phyloP scores from a whole-genome alignment of 2,113 vertebrate genomes.

The Aspidoscelis tigris region DNA sequence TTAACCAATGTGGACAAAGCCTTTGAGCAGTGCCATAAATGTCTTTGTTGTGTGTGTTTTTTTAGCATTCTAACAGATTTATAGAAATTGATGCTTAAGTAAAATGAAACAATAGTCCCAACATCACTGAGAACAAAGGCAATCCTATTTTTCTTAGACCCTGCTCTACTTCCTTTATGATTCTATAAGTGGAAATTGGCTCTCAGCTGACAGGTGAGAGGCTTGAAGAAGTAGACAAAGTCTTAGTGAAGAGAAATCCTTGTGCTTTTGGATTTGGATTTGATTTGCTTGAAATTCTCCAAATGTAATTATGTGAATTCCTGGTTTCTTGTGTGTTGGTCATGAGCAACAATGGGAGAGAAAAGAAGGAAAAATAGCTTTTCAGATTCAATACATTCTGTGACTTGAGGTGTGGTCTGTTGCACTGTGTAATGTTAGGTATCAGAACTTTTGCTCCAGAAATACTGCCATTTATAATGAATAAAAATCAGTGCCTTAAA shows the following conservation, averaged over 20 bases:
- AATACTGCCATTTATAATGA: conserved; percentile 32
- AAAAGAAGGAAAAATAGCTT: not conserved
- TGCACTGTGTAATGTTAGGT: not conserved
- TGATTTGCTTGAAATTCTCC: conserved; percentile 19
- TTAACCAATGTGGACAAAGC: not conserved
- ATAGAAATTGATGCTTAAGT: conserved; percentile 17
- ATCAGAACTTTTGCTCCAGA: accelerated
- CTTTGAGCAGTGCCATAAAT: conserved; percentile 44
- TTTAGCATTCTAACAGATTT: conserved; percentile 16
- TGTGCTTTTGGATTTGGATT: not conserved
- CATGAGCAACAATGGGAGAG: not conserved
- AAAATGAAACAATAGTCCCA: conserved; percentile 4
- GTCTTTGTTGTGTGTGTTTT: conserved; percentile 25
- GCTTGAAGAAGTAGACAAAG: accelerated
- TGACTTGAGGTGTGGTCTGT: not conserved
- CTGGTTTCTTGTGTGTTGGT: not conserved
- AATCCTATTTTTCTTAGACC: not conserved
- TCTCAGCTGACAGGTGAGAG: not conserved
- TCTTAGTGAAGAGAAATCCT: not conserved
- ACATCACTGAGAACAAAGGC: not conserved
- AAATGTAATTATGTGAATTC: conserved; percentile 11
- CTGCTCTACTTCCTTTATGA: not conserved
- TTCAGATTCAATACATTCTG: accelerated
- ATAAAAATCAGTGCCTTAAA: not conserved
- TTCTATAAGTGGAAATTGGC: not conserved